These are phyloP conservation scores for chimpanzee (Pan troglodytes) DNA, from an alignment of 2,113 vertebrate genomes.

Conservation along the genomic window NHGRI_mPanTro3-v2.1_pri NC_072398.2:212607001-212607500, in stretches of 20 bases:
- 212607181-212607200: background rate
- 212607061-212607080: background rate
- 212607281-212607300: background rate
- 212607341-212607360: background rate
- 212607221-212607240: rapidly evolving
- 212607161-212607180: background rate
- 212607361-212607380: background rate
- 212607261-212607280: background rate
- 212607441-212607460: background rate
- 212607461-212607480: background rate
- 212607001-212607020: background rate
- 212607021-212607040: background rate
- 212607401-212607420: background rate
- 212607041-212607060: background rate
- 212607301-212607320: too few relatives aligned
- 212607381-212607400: rapidly evolving
- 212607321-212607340: background rate
- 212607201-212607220: background rate
- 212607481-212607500: background rate
- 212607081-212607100: background rate
- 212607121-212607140: background rate
- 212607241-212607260: too few relatives aligned
- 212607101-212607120: background rate
- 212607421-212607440: too few relatives aligned
- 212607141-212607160: background rate